phyloP scores from a whole-genome alignment of 2,113 vertebrate genomes.

The Macrotis lagotis region DNA sequence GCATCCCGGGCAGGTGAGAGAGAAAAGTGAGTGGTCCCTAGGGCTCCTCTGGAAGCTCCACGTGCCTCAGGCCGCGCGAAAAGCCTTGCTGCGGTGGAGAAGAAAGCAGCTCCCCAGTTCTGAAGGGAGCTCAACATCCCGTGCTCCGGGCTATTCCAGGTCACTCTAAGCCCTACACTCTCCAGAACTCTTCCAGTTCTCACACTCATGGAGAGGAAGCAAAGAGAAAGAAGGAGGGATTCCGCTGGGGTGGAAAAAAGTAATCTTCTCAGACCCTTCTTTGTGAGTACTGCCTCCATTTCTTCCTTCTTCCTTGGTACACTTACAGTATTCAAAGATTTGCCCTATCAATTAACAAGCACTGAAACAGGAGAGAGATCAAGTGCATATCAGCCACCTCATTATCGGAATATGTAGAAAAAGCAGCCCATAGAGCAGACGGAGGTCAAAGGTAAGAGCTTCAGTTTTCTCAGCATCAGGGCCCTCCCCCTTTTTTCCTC shows the following conservation, averaged over 20 bases:
- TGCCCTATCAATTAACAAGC: not conserved
- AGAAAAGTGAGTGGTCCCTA: not conserved
- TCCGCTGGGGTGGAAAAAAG: too few relatives aligned
- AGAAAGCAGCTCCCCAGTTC: too few relatives aligned
- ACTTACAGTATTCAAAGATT: not conserved
- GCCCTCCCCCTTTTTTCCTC: not conserved
- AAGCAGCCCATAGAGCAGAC: not conserved
- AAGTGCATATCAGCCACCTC: not conserved
- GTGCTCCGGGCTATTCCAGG: not conserved
- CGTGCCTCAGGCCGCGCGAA: not conserved
- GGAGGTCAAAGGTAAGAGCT: too few relatives aligned
- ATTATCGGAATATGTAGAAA: not conserved
- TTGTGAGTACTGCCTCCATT: not conserved
- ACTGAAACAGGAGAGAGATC: not conserved
- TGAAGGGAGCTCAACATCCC: too few relatives aligned
- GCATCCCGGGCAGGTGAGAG: not conserved
- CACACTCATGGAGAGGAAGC: too few relatives aligned
- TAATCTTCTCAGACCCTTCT: not conserved
- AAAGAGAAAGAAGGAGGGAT: not conserved
- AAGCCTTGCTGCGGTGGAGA: too few relatives aligned
- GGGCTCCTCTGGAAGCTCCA: fast-evolving
- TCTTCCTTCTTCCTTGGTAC: not conserved
- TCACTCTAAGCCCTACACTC: not conserved
- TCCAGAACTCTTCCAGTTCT: not conserved
- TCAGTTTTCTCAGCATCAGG: not conserved